Evolutionary conservation across 2,888 invertebrate genomes (phyloP), one percentile per base, ranked within the genome.

Genomic region (Microctonus hyperodae): DNA sequence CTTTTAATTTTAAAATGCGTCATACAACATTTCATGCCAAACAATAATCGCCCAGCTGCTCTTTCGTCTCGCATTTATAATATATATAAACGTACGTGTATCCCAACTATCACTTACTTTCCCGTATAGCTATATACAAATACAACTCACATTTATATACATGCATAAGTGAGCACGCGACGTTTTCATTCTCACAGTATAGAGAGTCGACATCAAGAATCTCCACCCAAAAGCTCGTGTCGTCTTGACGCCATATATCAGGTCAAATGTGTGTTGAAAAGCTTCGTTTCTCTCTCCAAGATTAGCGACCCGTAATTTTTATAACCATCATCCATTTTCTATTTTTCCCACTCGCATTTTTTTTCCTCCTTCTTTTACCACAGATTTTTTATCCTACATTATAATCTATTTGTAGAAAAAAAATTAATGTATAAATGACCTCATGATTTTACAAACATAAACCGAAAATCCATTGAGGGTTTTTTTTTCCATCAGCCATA

Each of bases 241-340:
- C 67, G 68, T 65, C 64, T 63, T 65, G 63, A 66, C 50, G 64
- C 70, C 71, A 76, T 76, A 77, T 72, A 76, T 78, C 76, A 76
- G 71, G 65, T 56, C 59, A 55, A 61, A 44, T 16, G 44, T 64
- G 56, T 66, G n/a, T n/a, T n/a, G n/a, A 69, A 73, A 73, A 68
- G 73, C 69, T 7, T 7, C 28, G 28, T 28, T 28, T 63, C 64
- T 71, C 44, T 72, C 72, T 78, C 77, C 73, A 74, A 76, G 78
- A 79, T 79, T 78, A 79, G 79, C 76, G 71, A 70, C 68, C 73
- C 73, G 75, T 78, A 77, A 77, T 70, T 77, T 76, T 76, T 68
- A 35, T 35, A 50, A 16, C 59, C 40, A 50, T 13, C 25, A 16
- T 62, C 35, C 25, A n/a, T 62, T 37, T 31, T 20, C 62, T 48